These are phyloP conservation scores for Clinocottus analis DNA, from an alignment of 2,113 vertebrate species.

Conservation along the genomic window DNA sequence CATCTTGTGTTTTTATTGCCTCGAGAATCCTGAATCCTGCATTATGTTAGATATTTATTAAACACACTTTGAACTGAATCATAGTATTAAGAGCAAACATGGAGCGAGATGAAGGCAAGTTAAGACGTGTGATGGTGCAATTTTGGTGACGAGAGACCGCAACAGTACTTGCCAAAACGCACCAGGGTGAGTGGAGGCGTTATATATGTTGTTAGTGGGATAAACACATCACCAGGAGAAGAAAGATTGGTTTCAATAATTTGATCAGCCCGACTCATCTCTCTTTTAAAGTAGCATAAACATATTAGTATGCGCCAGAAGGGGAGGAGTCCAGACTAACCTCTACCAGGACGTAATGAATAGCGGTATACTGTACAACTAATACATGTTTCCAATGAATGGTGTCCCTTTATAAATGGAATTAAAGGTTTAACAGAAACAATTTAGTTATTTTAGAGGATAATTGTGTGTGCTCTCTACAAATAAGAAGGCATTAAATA, in stretches of 20 bases:
- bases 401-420: not conserved
- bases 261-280: not conserved
- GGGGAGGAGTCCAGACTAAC: not conserved
- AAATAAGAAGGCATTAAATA: not conserved
- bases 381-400: not conserved
- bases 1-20: not conserved
- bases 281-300: not conserved
- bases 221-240: conserved; percentile 1
- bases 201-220: too few species aligned
- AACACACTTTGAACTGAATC: not conserved
- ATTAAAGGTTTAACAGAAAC: not conserved
- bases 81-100: not conserved
- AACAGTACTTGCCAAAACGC: not conserved
- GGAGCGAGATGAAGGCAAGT: not conserved
- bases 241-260: not conserved
- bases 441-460: not conserved
- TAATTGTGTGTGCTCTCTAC: not conserved
- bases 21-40: not conserved
- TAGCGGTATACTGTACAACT: too few species aligned
- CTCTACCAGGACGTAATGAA: not conserved
- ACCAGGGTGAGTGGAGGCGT: not conserved
- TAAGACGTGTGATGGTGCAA: not conserved
- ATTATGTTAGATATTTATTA: not conserved
- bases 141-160: not conserved
- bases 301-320: not conserved